These are phyloP conservation scores for Brotogeris chrysoptera DNA, from an alignment of 2,797 vertebrate genomes.

Conservation along the genomic window DNA sequence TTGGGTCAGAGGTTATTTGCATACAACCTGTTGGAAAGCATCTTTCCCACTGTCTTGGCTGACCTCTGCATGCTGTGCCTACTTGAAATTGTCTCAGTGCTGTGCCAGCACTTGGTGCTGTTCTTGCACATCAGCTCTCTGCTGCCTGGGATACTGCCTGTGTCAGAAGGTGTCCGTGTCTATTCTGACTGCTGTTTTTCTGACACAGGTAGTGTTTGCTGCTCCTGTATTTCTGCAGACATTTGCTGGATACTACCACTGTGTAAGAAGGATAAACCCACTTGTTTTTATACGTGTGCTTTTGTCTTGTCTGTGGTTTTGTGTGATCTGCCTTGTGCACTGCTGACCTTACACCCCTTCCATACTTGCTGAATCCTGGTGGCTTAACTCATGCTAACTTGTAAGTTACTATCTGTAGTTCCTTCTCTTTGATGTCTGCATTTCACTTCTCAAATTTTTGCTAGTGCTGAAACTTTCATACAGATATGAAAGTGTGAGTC, in stretches of 20 bases:
- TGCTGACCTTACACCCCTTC: neutral
- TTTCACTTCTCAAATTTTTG: neutral
- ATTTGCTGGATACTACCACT: neutral
- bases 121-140: neutral
- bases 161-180: neutral
- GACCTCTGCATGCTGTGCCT: neutral
- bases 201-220: neutral
- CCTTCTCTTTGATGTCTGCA: neutral
- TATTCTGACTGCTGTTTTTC: neutral
- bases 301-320: neutral
- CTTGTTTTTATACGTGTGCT: neutral
- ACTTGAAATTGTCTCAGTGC: accelerated
- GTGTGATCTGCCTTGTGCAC: neutral
- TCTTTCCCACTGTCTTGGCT: neutral
- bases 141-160: neutral
- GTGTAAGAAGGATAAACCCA: neutral
- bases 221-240: neutral
- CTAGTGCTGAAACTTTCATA: neutral
- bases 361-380: neutral
- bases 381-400: neutral
- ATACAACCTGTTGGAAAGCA: neutral
- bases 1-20: neutral
- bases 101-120: neutral
- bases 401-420: neutral
- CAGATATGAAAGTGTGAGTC: neutral